Evolutionary conservation across 23 tunicate genomes (phyloP).

Genomic region (Botrylloides violaceus): DNA sequence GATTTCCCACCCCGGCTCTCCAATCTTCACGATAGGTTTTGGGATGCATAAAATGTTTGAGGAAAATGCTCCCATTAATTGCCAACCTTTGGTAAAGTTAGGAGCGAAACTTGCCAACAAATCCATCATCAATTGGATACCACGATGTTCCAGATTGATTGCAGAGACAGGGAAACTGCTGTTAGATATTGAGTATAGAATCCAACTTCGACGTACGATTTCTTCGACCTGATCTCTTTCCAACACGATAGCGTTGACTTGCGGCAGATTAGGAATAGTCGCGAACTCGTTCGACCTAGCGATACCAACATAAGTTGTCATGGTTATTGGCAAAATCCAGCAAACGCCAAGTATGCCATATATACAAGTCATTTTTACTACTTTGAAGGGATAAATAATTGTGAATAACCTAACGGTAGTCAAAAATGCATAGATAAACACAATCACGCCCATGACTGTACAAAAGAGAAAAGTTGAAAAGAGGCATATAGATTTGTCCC

Average conservation of each 20-base stretch:
- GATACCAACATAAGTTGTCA: not conserved
- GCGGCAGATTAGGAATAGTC: slow-evolving; percentile 4
- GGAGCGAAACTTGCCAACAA: not conserved
- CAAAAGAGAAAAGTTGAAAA: not conserved
- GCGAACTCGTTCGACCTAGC: not conserved
- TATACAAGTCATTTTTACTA: not conserved
- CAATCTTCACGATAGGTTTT: not conserved
- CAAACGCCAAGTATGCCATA: not conserved
- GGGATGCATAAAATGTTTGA: not conserved
- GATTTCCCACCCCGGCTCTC: not conserved
- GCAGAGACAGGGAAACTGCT: not conserved
- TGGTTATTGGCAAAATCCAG: not conserved
- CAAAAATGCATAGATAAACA: not conserved
- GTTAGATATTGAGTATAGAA: not conserved
- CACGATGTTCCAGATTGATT: not conserved
- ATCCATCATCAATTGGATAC: not conserved
- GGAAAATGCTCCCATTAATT: not conserved
- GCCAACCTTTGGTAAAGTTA: not conserved
- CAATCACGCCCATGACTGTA: not conserved
- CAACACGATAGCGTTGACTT: slow-evolving; percentile 18
- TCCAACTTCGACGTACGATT: not conserved
- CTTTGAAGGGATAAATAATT: not conserved
- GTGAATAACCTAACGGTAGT: slow-evolving; percentile 7
- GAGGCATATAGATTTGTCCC: not conserved
- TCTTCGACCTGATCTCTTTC: slow-evolving; percentile 1